A percentile compares a stretch with the other conserved stretches of the same genome.
Conservation (phyloP, 2,113 vertebrate species). For the Sakesphorus luctuosus region DNA sequence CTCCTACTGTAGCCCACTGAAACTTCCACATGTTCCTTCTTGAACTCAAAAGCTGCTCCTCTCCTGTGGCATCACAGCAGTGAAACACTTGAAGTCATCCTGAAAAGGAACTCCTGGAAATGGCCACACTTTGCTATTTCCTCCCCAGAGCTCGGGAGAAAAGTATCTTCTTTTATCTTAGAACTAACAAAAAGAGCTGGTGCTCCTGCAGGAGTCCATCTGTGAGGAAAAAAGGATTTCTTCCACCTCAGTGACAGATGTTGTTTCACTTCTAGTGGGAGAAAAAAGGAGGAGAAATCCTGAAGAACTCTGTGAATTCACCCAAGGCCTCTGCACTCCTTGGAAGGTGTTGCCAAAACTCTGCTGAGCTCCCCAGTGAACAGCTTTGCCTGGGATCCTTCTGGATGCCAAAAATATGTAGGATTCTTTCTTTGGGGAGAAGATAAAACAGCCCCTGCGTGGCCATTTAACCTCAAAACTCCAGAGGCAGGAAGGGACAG, state of each 20-base stretch:
- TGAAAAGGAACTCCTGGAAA: neutral
- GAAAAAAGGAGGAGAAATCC: neutral
- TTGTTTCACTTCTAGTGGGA: neutral
- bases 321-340: neutral
- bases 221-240: neutral
- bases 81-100: neutral
- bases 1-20: neutral
- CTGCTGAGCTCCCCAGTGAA: neutral
- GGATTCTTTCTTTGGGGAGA: neutral
- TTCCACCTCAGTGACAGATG: neutral
- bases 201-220: neutral
- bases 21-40: neutral
- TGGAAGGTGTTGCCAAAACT: accelerated
- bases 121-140: neutral
- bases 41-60: neutral
- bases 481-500: neutral
- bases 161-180: neutral
- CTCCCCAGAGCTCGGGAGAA: neutral
- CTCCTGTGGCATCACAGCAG: neutral
- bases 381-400: neutral
- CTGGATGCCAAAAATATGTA: neutral
- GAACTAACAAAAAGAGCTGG: neutral
- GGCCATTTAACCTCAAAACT: neutral
- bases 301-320: neutral
- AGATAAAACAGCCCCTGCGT: neutral